Percentiles rank a stretch among this genome's conserved stretches.
phyloP scores from a whole-genome alignment of 64 coral and sea anemone genomes.

The Montipora foliosa region DNA sequence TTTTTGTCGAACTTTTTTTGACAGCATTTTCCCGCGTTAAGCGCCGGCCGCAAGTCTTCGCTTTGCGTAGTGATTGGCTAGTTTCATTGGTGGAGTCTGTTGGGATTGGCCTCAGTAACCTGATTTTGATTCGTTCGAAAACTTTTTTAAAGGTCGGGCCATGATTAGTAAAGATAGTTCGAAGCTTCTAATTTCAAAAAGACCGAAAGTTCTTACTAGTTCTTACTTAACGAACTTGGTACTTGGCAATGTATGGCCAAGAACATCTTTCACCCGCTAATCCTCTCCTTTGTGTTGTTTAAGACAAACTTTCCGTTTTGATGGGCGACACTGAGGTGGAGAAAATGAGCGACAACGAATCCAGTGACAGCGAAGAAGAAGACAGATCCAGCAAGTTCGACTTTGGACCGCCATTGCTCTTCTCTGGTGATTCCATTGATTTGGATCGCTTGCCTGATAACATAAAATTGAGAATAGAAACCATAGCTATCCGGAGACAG shows the following conservation, averaged over 20 bases:
- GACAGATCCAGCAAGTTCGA: constrained; percentile 76
- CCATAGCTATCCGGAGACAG: constrained; percentile 86
- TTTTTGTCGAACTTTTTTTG: no score
- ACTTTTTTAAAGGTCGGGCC: no score
- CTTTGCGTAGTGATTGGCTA: no score
- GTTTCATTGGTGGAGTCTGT: no score
- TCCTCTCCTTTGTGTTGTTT: neutral
- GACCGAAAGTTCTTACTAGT: neutral
- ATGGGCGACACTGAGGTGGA: constrained; percentile 48
- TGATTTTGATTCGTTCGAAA: no score
- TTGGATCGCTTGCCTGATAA: constrained; percentile 81
- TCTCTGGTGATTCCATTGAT: constrained; percentile 88
- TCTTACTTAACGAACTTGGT: neutral
- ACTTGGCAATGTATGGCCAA: neutral
- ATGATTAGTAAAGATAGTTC: neutral
- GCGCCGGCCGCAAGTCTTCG: no score
- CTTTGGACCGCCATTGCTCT: constrained; percentile 86
- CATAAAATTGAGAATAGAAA: constrained; percentile 75
- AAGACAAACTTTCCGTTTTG: constrained; percentile 11
- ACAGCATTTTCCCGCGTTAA: no score
- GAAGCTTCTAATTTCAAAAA: neutral
- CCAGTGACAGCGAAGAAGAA: constrained; percentile 61
- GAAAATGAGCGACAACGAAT: constrained; percentile 48
- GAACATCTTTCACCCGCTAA: neutral
- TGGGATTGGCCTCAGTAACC: no score